Percentiles rank a stretch among this genome's conserved stretches.
These are phyloP conservation scores for Discoglossus pictus DNA, from an alignment of 2,797 vertebrate genomes.

Conservation along the genomic window DNA sequence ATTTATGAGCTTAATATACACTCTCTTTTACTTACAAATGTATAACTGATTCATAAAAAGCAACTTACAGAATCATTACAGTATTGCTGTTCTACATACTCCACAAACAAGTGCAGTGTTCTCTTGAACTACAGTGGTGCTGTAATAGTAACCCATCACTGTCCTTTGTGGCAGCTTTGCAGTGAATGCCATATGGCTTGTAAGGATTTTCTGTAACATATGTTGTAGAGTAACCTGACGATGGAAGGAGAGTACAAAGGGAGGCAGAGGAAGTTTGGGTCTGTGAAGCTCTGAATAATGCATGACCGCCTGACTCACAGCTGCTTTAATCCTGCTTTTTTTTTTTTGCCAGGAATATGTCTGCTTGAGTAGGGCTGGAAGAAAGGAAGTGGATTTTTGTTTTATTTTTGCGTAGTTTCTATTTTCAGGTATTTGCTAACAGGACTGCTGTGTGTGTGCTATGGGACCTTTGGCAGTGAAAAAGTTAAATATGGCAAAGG, in stretches of 20 bases:
- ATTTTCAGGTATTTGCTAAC: not conserved
- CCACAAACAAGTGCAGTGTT: too few relatives aligned
- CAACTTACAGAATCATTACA: too few relatives aligned
- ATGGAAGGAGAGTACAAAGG: constrained; percentile 21
- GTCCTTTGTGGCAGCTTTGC: too few relatives aligned
- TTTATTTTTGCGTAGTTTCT: not conserved
- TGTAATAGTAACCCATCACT: too few relatives aligned
- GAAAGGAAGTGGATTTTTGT: not conserved
- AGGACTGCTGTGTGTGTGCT: not conserved
- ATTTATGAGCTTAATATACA: too few relatives aligned
- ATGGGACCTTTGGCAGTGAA: not conserved
- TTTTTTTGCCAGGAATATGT: constrained; percentile 12
- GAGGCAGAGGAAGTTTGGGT: constrained; percentile 15
- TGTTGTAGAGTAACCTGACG: constrained; percentile 32
- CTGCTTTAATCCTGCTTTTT: constrained; percentile 20
- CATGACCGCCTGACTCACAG: constrained; percentile 23
- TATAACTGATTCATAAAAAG: too few relatives aligned
- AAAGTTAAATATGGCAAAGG: constrained; percentile 42
- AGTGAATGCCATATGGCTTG: not conserved
- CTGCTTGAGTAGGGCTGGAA: not conserved
- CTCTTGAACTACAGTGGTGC: too few relatives aligned
- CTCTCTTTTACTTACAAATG: too few relatives aligned
- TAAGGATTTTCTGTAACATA: constrained; percentile 21
- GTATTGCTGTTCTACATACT: too few relatives aligned
- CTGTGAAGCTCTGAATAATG: constrained; percentile 35